Evolutionary conservation across 1,140 invertebrate species (phyloP), one percentile per base, ranked within the genome.

Genomic region (Phymorhynchus buccinoides): DNA sequence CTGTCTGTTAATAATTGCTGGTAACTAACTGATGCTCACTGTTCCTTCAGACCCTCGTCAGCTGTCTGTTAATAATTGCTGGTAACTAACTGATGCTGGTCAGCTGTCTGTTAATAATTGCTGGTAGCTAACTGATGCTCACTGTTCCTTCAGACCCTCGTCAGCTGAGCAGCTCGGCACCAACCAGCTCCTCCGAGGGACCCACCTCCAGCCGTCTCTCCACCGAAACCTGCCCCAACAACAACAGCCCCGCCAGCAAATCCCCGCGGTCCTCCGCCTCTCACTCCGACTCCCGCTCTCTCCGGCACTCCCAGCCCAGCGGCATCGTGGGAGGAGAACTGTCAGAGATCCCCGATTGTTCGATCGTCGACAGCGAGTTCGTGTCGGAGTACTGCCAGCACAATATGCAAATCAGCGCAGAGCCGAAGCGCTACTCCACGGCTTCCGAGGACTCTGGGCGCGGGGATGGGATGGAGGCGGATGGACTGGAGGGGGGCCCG

Each of bases 281-380:
- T 9, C 80, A 84, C 44, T 80, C 83, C 22, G 68, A 37, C 9
- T 18, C 81, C 80, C n/a, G 80, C 41, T 56, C 80, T 75, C 77
- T 48, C 71, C 73, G 78, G 22, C 62, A 84, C 27, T 32, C 68
- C 37, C 75, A 88, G 39, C 27, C 84, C 37, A 87, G 88, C 48
- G 95, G 87, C 94, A 95, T 86, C 94, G 95, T 91, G 95, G 95
- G 78, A 94, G 95, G 78, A 94, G 95, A 86, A 94, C 95, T 92
- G 94, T 95, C 87, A 94, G 95, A 86, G 75, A 78, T 88, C 6
- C 77, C 90, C 0, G 91, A 92, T 75, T 89, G 90, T 41, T 93
- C 91, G 0, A 88, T 91, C 2, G 88, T 91, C 27, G 91, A 93
- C 75, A 91, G 90, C 82, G 90, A 93, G 79, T 90, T 88, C 81